Conservation (phyloP, 1,140 invertebrate species). For the Teleogryllus occipitalis region DNA sequence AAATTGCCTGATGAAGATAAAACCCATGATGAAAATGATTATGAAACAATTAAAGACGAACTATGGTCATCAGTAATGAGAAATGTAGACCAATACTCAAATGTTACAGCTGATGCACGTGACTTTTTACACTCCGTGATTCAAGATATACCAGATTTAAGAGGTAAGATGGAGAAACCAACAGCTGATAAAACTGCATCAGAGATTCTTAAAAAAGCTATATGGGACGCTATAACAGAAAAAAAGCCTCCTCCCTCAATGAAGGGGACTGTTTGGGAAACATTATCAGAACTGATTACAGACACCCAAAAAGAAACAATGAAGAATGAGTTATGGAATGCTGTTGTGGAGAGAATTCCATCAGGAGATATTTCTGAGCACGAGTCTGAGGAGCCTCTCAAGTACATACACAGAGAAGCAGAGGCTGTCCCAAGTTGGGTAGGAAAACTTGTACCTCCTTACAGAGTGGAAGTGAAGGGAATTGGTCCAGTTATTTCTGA, state of each 20-base stretch:
- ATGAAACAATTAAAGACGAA: not conserved
- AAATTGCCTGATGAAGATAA: not conserved
- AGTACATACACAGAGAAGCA: not conserved
- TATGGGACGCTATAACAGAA: not conserved
- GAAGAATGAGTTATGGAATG: not conserved
- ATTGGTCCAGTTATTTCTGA: slow-evolving; percentile 16
- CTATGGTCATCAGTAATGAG: not conserved
- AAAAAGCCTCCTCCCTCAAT: not conserved
- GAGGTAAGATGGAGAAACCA: not conserved
- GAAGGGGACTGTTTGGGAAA: not conserved
- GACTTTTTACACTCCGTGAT: not conserved
- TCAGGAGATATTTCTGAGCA: not conserved
- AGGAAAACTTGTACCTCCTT: not conserved
- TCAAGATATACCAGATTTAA: not conserved
- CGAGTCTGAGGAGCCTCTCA: not conserved
- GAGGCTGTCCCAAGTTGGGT: not conserved
- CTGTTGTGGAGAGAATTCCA: not conserved
- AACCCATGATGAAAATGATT: not conserved
- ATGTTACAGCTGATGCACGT: not conserved
- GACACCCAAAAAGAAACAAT: not conserved
- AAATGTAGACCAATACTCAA: not conserved
- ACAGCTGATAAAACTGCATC: not conserved
- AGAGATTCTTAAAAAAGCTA: not conserved
- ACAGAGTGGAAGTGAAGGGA: slow-evolving; percentile 20
- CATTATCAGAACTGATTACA: not conserved